Percentiles rank a stretch among this genome's conserved stretches.
Evolutionary conservation across 1,140 invertebrate genomes (phyloP).

Genomic region (Trinorchestia longiramus): DNA sequence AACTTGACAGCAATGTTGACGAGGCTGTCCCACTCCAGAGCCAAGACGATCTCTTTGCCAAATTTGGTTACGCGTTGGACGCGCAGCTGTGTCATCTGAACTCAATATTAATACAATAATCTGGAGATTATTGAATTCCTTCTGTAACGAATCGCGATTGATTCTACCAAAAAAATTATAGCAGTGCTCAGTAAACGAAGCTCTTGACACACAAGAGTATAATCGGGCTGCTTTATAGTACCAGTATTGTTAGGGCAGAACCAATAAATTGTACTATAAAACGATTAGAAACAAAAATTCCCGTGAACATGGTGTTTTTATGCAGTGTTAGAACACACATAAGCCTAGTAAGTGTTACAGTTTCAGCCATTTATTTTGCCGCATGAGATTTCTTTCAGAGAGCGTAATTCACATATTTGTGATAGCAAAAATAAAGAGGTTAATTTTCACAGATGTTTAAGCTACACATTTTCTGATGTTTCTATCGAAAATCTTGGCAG

Average conservation of each 20-base stretch:
- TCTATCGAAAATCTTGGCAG: neutral
- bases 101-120: neutral
- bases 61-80: neutral
- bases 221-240: too few species aligned
- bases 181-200: neutral
- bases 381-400: neutral
- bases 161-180: too few species aligned
- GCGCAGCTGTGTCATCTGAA: neutral
- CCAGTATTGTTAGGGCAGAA: too few species aligned
- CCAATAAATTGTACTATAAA: too few species aligned
- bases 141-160: too few species aligned
- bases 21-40: too few species aligned
- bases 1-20: slow-evolving; percentile 5
- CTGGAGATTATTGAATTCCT: neutral
- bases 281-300: too few species aligned
- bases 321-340: neutral
- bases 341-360: neutral
- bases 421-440: neutral
- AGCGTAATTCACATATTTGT: neutral
- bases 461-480: neutral
- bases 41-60: neutral
- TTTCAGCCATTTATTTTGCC: neutral
- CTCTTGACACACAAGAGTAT: neutral
- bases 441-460: neutral
- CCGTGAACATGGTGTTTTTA: neutral